Evolutionary conservation across 1,140 invertebrate genomes (phyloP), one percentile per base, ranked within the genome.

Genomic region (Lucilia sericata): DNA sequence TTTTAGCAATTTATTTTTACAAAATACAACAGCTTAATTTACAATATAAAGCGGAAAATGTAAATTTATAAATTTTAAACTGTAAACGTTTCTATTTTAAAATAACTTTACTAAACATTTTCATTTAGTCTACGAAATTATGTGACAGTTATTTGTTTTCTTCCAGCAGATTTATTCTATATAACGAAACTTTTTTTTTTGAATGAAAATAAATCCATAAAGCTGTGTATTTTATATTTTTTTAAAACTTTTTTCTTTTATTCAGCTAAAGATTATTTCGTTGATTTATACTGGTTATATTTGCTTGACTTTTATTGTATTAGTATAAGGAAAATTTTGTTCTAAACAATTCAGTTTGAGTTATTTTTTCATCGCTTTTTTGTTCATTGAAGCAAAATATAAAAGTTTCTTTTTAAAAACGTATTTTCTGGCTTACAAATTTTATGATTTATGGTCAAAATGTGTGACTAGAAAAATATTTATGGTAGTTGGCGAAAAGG

Each of bases 231-330:
- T 42, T 42, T 42, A 36, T 36, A 36, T 42, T 17, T 60, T 60
- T 60, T 60, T 60, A n/a, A n/a, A n/a, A 30, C 25, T 2, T 30
- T 30, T 60, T 17, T 60, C 5, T 2, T 60, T n/a, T 10, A 60
- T 2, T 60, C 14, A 2, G 1, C n/a, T 17, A n/a, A 30, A n/a
- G 55, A n/a, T 60, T 17, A n/a, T 60, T n/a, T 60, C 14, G 55
- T 60, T 60, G 55, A 60, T 60, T 60, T 60, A 60, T 60, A 14
- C 14, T 60, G 14, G 17, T 60, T 60, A 7, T 60, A 60, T 60
- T 60, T 60, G 55, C 12, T 60, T 60, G 55, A 60, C 55, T 60
- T 60, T 60, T 60, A 60, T 60, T 60, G 55, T 60, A 60, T 60
- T 60, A 60, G 5, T 60, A 1, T 30, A 30, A 30, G 25, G 25